Evolutionary conservation across 1,140 invertebrate species (phyloP).

Genomic region (Penaeus vannamei): DNA sequence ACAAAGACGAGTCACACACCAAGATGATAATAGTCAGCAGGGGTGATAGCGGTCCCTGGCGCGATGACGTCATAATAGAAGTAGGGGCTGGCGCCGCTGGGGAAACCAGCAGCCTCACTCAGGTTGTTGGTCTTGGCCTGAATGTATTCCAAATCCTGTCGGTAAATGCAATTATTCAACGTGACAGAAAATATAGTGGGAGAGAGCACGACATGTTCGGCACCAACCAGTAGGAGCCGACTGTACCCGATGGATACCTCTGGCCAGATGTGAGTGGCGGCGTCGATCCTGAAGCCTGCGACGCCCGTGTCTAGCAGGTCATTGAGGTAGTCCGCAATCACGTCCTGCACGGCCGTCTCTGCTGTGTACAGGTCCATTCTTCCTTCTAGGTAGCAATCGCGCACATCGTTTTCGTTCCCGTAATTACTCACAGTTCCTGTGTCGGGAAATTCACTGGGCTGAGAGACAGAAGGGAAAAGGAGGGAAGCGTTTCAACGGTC

Average conservation of each 20-base stretch:
- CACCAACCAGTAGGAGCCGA: not conserved
- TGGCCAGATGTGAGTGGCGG: slow-evolving; percentile 35
- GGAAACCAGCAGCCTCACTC: slow-evolving; percentile 25
- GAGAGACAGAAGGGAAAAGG: not conserved
- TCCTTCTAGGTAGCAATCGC: slow-evolving; percentile 17
- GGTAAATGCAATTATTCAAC: no score
- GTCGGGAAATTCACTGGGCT: not conserved
- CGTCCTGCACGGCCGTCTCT: not conserved
- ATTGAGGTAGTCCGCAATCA: slow-evolving; percentile 31
- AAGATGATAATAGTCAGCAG: not conserved
- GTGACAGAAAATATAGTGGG: no score
- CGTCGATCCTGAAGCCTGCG: slow-evolving; percentile 35
- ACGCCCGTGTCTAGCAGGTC: slow-evolving; percentile 22
- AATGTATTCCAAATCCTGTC: slow-evolving; percentile 8
- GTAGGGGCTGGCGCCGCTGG: not conserved
- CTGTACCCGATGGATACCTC: not conserved
- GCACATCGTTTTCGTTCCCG: not conserved
- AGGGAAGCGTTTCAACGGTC: no score
- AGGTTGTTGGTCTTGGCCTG: not conserved
- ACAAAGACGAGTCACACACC: not conserved
- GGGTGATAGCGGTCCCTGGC: not conserved
- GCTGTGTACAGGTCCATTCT: slow-evolving; percentile 12
- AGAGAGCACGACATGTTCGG: not conserved
- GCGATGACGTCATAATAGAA: slow-evolving; percentile 26
- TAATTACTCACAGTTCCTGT: not conserved